Conservation (phyloP, 2,888 invertebrate genomes). For the Congeria kusceri region DNA sequence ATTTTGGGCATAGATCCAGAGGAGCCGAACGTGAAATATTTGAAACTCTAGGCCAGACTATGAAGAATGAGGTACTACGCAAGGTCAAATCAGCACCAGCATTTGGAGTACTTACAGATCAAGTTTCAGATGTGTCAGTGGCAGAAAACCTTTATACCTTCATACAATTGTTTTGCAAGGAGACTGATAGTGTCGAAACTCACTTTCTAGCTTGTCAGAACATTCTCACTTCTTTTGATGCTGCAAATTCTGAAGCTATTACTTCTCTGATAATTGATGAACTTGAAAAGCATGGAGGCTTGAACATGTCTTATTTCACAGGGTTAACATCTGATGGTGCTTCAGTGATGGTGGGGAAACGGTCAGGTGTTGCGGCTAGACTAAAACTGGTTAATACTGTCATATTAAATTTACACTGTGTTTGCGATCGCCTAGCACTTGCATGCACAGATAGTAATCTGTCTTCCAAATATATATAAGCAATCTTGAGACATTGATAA, state of each 20-base stretch:
- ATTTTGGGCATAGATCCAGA: constrained; percentile 37
- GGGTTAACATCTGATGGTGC: neutral
- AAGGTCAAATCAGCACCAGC: constrained; percentile 17
- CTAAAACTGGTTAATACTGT: constrained; percentile 27
- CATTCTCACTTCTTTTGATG: neutral
- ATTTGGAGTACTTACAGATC: constrained; percentile 38
- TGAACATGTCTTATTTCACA: too few species aligned
- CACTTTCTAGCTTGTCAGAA: constrained; percentile 34
- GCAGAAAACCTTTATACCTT: constrained; percentile 24
- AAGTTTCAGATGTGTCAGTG: constrained; percentile 39
- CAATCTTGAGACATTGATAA: constrained; percentile 39
- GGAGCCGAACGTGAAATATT: constrained; percentile 27
- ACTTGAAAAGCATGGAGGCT: too few species aligned
- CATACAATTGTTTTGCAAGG: constrained; percentile 15
- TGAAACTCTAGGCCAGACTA: constrained; percentile 16
- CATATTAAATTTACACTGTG: constrained; percentile 55
- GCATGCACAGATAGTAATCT: constrained; percentile 47
- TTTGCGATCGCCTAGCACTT: constrained; percentile 58
- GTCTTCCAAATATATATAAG: constrained; percentile 46
- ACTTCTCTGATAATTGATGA: neutral
- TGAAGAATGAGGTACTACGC: constrained; percentile 2
- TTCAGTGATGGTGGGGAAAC: too few species aligned
- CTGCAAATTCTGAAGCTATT: constrained; percentile 34
- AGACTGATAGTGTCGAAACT: constrained; percentile 15
- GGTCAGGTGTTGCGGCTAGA: constrained; percentile 5